A percentile compares a stretch with the other conserved stretches of the same genome.
Conservation (phyloP, 2,113 vertebrate genomes). For the Otis tarda region DNA sequence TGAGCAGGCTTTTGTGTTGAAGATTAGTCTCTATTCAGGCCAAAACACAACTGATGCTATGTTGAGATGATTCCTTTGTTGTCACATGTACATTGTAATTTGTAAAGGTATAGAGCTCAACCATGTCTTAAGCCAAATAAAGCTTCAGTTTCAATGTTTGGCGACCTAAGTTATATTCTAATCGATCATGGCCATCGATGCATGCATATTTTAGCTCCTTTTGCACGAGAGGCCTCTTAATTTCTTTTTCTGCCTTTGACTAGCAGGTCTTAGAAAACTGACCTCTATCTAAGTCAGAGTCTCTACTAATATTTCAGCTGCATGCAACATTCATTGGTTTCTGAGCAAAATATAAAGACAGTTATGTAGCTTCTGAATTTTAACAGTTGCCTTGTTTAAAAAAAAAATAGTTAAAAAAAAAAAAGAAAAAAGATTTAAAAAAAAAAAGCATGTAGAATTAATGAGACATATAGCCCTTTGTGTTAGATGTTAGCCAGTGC, state of each 20-base stretch:
- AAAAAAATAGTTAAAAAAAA: background rate
- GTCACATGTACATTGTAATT: constrained; percentile 52
- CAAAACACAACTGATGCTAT: constrained; percentile 18
- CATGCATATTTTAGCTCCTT: constrained; percentile 63
- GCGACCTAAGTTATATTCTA: constrained; percentile 64
- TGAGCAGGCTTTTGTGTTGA: constrained; percentile 51
- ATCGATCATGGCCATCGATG: constrained; percentile 9
- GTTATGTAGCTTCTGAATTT: constrained; percentile 63
- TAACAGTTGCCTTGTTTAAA: constrained; percentile 48
- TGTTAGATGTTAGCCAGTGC: constrained; percentile 60
- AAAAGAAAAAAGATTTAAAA: too few species aligned
- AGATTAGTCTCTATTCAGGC: background rate
- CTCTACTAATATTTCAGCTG: constrained; percentile 55
- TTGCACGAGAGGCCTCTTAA: constrained; percentile 63
- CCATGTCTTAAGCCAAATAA: constrained; percentile 67
- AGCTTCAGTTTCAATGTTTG: constrained; percentile 65
- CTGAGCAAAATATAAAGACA: constrained; percentile 55
- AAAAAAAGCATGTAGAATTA: constrained; percentile 43
- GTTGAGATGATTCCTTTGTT: constrained; percentile 56
- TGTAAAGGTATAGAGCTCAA: constrained; percentile 63
- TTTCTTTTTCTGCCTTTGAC: constrained; percentile 51
- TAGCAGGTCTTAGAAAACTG: constrained; percentile 31
- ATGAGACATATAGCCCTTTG: background rate
- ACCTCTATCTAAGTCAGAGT: constrained; percentile 44
- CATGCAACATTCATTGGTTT: constrained; percentile 64